Evolutionary conservation across 2,797 vertebrate genomes (phyloP).

Genomic region (Tragelaphus eurycerus): DNA sequence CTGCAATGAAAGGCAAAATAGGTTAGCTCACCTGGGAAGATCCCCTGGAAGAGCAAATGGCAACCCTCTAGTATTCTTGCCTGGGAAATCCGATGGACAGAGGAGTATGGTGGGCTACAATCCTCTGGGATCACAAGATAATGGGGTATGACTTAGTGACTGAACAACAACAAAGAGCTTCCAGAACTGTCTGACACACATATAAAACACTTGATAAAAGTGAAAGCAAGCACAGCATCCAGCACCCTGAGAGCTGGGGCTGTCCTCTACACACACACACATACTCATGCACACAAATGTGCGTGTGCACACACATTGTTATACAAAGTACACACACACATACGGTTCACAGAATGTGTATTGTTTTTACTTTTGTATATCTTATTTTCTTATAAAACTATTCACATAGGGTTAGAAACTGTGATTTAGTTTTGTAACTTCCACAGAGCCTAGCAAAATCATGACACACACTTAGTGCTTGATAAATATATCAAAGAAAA

Average conservation of each 20-base stretch:
- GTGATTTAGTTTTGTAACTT: not conserved
- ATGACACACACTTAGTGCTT: not conserved
- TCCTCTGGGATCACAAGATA: not conserved
- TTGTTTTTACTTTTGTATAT: not conserved
- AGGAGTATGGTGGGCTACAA: not conserved
- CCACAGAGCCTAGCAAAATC: not conserved
- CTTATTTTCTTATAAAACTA: not conserved
- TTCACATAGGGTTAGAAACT: not conserved
- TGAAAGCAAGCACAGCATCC: not conserved
- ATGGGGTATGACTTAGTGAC: not conserved
- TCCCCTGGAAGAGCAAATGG: not conserved
- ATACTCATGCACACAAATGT: not conserved
- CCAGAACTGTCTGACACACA: not conserved
- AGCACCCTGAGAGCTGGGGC: not conserved
- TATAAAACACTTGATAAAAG: not conserved
- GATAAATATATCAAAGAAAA: not conserved
- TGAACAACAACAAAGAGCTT: not conserved
- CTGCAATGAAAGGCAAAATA: not conserved
- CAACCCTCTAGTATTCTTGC: not conserved
- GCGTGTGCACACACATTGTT: fast-evolving
- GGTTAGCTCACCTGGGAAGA: not conserved
- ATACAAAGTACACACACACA: not conserved
- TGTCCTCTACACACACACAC: not conserved
- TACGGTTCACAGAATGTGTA: not conserved
- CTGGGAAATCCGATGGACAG: not conserved